Conservation (phyloP, 2,797 vertebrate genomes). For the Diglossa cyanea region DNA sequence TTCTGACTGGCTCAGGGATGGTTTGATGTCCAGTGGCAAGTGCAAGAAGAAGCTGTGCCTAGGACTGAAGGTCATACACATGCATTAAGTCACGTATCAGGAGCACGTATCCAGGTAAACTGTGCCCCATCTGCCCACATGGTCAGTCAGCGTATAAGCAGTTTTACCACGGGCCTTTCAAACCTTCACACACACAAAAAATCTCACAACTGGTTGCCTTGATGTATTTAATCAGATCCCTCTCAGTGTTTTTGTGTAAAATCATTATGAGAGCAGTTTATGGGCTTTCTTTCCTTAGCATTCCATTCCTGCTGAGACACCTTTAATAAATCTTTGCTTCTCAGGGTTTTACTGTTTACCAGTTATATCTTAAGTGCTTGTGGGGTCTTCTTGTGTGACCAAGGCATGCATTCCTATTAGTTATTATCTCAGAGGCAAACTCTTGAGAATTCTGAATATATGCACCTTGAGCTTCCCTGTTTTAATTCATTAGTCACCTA, state of each 20-base stretch:
- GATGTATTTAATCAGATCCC: not conserved
- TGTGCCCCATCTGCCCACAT: not conserved
- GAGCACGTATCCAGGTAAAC: not conserved
- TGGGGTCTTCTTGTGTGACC: not conserved
- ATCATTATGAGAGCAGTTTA: not conserved
- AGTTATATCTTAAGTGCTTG: not conserved
- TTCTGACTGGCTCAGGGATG: not conserved
- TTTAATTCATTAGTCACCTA: not conserved
- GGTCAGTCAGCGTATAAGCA: not conserved
- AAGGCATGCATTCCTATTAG: not conserved
- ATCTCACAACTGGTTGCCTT: accelerated
- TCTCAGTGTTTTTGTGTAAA: not conserved
- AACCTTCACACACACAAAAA: not conserved
- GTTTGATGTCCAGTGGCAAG: not conserved
- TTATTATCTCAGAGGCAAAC: not conserved
- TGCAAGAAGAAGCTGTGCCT: not conserved
- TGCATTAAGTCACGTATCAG: not conserved
- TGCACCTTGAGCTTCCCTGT: not conserved
- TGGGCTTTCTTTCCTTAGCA: not conserved
- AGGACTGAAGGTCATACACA: not conserved
- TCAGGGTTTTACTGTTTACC: not conserved
- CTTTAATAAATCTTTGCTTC: not conserved
- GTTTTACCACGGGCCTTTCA: not conserved
- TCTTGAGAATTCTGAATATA: not conserved
- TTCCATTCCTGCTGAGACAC: not conserved